These are phyloP conservation scores for Parnassius glacialis DNA, from an alignment of 2,888 invertebrate species.

Conservation along the genomic window DNA sequence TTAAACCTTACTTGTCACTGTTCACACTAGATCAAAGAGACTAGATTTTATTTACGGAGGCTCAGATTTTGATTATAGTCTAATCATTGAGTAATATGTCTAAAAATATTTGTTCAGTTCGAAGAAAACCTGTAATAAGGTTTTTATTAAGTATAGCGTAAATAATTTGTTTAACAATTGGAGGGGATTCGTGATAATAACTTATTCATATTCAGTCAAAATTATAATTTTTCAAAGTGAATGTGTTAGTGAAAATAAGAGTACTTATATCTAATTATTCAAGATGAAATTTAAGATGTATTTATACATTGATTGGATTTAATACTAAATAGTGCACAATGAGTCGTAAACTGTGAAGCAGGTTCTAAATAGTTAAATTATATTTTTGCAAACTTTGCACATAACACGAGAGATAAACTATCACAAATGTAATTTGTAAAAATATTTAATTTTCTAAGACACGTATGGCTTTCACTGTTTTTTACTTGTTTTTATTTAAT, in stretches of 20 bases:
- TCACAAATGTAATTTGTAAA: slow-evolving; percentile 73
- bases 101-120: too few species aligned
- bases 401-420: slow-evolving; percentile 66
- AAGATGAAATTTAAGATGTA: too few species aligned
- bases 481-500: not conserved
- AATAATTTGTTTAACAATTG: too few species aligned
- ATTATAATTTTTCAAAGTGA: slow-evolving; percentile 1
- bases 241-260: not conserved
- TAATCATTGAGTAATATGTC: too few species aligned
- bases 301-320: too few species aligned
- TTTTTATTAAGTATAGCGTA: too few species aligned
- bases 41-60: slow-evolving; percentile 34
- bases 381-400: slow-evolving; percentile 68
- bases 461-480: slow-evolving; percentile 59
- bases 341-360: slow-evolving; percentile 59
- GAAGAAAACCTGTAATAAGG: too few species aligned
- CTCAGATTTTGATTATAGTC: slow-evolving; percentile 15
- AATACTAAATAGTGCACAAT: slow-evolving; percentile 35
- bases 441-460: slow-evolving; percentile 55
- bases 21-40: slow-evolving; percentile 27
- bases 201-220: too few species aligned
- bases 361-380: slow-evolving; percentile 68
- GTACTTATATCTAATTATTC: too few species aligned
- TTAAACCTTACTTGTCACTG: slow-evolving; percentile 60
- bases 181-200: too few species aligned